A percentile compares a stretch with the other conserved stretches of the same genome.
Conservation (phyloP, 2,888 invertebrate genomes). For the Macrosoma leucophasiata region DNA sequence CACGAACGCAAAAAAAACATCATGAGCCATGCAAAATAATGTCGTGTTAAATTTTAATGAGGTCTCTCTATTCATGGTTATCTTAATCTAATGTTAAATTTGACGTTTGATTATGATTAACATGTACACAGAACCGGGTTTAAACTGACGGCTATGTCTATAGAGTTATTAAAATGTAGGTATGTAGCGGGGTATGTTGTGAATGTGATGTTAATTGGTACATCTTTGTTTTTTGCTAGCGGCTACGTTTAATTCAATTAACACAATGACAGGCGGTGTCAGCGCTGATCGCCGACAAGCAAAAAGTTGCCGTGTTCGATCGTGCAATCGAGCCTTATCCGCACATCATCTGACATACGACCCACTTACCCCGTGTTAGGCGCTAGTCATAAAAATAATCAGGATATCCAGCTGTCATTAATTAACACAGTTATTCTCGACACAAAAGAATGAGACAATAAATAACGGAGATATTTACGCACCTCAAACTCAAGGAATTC, state of each 20-base stretch:
- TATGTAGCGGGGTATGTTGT: no score
- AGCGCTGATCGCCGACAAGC: slow-evolving; percentile 35
- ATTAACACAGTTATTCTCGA: slow-evolving; percentile 53
- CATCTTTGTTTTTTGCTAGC: slow-evolving; percentile 28
- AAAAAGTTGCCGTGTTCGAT: slow-evolving; percentile 47
- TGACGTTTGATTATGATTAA: no score
- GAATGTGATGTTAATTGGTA: slow-evolving; percentile 28
- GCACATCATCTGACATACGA: slow-evolving; percentile 38
- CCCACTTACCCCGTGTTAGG: slow-evolving; percentile 50
- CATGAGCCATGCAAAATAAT: no score
- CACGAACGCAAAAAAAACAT: no score
- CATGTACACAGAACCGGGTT: no score
- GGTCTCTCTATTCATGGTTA: no score
- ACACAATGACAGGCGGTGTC: slow-evolving; percentile 49
- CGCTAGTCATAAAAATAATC: slow-evolving; percentile 39
- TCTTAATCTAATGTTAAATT: no score
- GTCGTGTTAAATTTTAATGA: no score
- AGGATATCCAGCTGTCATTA: slow-evolving; percentile 59
- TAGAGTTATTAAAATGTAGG: no score
- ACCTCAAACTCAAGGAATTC: no score
- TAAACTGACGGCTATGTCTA: no score
- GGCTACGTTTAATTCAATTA: slow-evolving; percentile 56
- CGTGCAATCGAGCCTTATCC: slow-evolving; percentile 32
- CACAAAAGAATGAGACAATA: slow-evolving; percentile 39
- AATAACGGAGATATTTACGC: slow-evolving; percentile 27